Conservation (phyloP, 2,797 vertebrate genomes). For the Podarcis lilfordi region DNA sequence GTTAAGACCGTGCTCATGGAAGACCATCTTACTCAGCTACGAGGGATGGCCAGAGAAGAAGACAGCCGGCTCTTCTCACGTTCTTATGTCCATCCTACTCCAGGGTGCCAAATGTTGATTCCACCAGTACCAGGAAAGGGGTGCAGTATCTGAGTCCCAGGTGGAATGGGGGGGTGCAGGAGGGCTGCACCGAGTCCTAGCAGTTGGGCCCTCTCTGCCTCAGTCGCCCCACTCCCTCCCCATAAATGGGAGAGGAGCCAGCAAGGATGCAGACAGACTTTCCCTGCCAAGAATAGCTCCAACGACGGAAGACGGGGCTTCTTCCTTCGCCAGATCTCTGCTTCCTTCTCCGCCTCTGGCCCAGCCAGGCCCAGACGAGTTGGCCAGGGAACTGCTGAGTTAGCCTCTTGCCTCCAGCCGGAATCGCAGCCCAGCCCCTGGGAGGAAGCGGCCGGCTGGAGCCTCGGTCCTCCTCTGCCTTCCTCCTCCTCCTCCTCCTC, state of each 20-base stretch:
- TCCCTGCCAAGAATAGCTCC: slow-evolving; percentile 48
- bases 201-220: not conserved
- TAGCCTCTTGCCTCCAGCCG: not conserved
- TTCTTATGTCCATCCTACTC: too few relatives aligned
- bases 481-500: not conserved
- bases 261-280: slow-evolving; percentile 35
- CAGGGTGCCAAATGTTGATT: too few relatives aligned
- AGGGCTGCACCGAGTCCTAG: too few relatives aligned
- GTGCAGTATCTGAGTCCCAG: too few relatives aligned
- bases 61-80: too few relatives aligned
- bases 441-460: not conserved
- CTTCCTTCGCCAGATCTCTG: slow-evolving; percentile 59
- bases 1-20: too few relatives aligned
- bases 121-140: too few relatives aligned
- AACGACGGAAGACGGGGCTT: slow-evolving; percentile 61
- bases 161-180: too few relatives aligned
- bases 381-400: not conserved
- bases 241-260: not conserved
- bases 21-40: too few relatives aligned
- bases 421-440: not conserved
- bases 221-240: too few relatives aligned
- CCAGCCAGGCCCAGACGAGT: not conserved
- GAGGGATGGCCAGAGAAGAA: too few relatives aligned
- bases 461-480: not conserved
- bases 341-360: slow-evolving; percentile 44